These are phyloP conservation scores for Porites lutea DNA, from an alignment of 64 coral and sea anemone genomes.

Conservation along the genomic window DNA sequence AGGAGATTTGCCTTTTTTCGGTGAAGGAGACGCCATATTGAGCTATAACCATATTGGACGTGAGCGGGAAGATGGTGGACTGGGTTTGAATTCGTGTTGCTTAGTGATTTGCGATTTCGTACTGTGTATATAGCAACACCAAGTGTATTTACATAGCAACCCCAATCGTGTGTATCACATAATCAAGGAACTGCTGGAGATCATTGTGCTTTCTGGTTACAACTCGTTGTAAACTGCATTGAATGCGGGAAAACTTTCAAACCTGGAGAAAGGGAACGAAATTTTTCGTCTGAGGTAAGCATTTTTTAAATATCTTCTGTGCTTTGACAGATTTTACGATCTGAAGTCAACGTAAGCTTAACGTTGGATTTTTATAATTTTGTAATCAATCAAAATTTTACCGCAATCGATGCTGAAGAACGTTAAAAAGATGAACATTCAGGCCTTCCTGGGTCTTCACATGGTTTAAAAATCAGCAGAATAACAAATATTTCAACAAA, in stretches of 20 bases:
- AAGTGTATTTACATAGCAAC: constrained; percentile 76
- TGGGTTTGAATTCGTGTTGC: constrained; percentile 53
- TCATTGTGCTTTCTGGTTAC: not conserved
- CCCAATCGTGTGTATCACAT: constrained; percentile 3
- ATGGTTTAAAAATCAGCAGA: no score
- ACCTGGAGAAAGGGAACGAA: not conserved
- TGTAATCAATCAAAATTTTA: no score
- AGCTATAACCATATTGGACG: constrained; percentile 89
- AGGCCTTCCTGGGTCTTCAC: no score
- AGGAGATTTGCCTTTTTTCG: constrained; percentile 59
- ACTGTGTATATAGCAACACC: constrained; percentile 54
- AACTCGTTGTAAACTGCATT: not conserved
- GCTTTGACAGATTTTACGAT: not conserved
- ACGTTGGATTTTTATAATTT: not conserved
- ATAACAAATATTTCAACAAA: no score
- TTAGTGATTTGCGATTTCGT: constrained; percentile 27
- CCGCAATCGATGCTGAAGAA: no score
- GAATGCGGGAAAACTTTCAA: not conserved
- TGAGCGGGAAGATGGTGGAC: not conserved
- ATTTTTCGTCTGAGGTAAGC: not conserved
- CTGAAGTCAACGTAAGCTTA: not conserved
- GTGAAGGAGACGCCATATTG: constrained; percentile 82
- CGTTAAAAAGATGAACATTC: no score
- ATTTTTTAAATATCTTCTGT: not conserved
- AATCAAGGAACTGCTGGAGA: not conserved